A percentile compares a stretch with the other conserved stretches of the same genome.
Evolutionary conservation across 2,113 vertebrate species (phyloP).

Genomic region (Oophaga pumilio): DNA sequence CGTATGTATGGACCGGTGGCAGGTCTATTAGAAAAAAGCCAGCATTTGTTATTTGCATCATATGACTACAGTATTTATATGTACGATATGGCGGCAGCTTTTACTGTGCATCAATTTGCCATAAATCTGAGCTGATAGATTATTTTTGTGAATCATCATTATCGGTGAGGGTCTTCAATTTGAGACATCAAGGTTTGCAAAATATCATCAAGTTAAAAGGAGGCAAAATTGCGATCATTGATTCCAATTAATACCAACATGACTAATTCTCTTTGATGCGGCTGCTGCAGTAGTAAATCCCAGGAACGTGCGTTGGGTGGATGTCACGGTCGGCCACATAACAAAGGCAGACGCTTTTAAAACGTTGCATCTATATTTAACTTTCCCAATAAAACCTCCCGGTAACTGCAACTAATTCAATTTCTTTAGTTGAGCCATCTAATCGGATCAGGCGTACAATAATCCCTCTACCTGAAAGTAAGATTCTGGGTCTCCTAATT

Average conservation of each 20-base stretch:
- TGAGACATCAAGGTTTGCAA: neutral
- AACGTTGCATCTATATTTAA: slow-evolving; percentile 47
- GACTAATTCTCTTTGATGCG: neutral
- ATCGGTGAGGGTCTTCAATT: neutral
- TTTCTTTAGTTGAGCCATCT: slow-evolving; percentile 51
- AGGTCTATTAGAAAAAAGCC: no score
- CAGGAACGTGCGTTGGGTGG: neutral
- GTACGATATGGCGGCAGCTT: neutral
- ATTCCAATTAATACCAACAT: neutral
- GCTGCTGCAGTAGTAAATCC: neutral
- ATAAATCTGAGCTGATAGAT: neutral
- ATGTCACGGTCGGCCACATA: neutral
- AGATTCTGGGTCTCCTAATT: slow-evolving; percentile 49
- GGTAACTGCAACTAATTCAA: slow-evolving; percentile 41
- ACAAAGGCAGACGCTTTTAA: neutral
- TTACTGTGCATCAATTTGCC: no score
- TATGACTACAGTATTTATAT: neutral
- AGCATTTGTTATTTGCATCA: no score
- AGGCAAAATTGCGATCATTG: neutral
- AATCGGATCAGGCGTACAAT: slow-evolving; percentile 29
- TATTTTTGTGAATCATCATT: neutral
- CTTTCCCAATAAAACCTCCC: neutral
- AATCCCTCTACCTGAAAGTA: slow-evolving; percentile 39
- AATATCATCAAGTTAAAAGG: neutral
- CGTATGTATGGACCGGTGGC: no score